phyloP scores from a whole-genome alignment of 1,140 invertebrate genomes.

The Drosophila ficusphila region DNA sequence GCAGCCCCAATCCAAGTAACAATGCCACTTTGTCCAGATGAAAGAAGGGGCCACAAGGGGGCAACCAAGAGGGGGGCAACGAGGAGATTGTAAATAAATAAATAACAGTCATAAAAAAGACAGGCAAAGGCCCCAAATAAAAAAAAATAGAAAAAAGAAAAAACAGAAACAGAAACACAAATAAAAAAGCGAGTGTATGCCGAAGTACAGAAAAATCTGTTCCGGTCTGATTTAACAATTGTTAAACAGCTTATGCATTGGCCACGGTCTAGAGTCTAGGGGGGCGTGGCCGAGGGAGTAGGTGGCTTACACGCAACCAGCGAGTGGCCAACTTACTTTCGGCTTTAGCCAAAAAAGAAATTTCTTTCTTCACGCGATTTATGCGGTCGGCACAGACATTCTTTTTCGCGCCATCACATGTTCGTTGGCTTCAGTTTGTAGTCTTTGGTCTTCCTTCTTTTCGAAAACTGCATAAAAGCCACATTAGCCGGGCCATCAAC shows the following conservation, averaged over 20 bases:
- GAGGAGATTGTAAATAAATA: slow-evolving; percentile 43
- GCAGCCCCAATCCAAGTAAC: slow-evolving; percentile 49
- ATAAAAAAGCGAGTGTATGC: slow-evolving; percentile 20
- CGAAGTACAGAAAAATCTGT: slow-evolving; percentile 61
- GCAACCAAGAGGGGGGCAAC: slow-evolving; percentile 1
- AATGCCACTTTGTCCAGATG: slow-evolving; percentile 67
- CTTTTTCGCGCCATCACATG: background rate
- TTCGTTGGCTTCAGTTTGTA: too few species aligned
- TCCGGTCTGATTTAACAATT: slow-evolving; percentile 83
- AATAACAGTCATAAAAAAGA: slow-evolving; percentile 26
- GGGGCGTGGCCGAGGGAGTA: slow-evolving; percentile 1
- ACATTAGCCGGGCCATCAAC: slow-evolving; percentile 40
- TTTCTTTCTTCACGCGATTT: slow-evolving; percentile 53
- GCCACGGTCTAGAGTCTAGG: slow-evolving; percentile 26
- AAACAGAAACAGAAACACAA: background rate
- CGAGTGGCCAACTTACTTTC: slow-evolving; percentile 50
- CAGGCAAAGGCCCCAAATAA: slow-evolving; percentile 4
- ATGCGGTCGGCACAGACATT: slow-evolving; percentile 19
- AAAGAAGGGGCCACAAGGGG: slow-evolving; percentile 34
- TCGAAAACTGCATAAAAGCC: slow-evolving; percentile 8
- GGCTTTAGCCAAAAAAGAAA: slow-evolving; percentile 41
- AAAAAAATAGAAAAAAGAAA: background rate
- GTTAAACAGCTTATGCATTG: slow-evolving; percentile 77
- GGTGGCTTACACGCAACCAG: slow-evolving; percentile 42
- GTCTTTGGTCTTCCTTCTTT: slow-evolving; percentile 10